Evolutionary conservation across 2,113 vertebrate genomes (phyloP), one percentile per base, ranked within the genome.

Genomic region (Aramus guarauna): DNA sequence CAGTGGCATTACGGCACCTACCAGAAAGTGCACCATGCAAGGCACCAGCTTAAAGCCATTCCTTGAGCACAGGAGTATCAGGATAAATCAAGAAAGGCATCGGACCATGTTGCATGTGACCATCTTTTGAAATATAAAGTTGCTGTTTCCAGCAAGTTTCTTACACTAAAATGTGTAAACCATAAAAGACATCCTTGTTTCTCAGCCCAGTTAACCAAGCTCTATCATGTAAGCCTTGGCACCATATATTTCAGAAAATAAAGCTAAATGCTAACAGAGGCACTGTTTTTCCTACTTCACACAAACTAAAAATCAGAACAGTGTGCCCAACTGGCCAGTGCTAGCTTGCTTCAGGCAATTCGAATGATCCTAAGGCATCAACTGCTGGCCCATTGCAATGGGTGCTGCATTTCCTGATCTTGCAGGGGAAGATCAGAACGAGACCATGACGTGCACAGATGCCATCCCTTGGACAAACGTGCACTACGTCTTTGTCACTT

Each of bases 161-260:
- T 92, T 64, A 63, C 41, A 53, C 21, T 47, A 5, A 56, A 22
- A 60, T 9, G 3, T 22, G 27, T 21, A 63, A 86, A 55, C 34
- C 12, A 10, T 27, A 53, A 27, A 56, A 63, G 29, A 67, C 34
- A 15, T 7, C 16, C 21, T 48, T 24, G 19, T 34, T 68, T 23
- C 80, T 86, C 72, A 89, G 60, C 13, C 34, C 80, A 77, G 39
- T 19, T 59, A 77, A 63, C 24, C 68, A 47, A 45, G 15, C 32
- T 48, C 58, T 82, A 30, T 21, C 3, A 3, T 0, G 8, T 39
- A 75, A 80, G 17, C 27, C 50, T 32, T 5, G 12, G 64, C 26
- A 59, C 5, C 0, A 0, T 3, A 0, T 10, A 50, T 4, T 79
- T 21, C 85, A 87, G 37, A 66, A 79, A 55, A 67, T 7, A 52